Conservation (phyloP, 2,113 vertebrate species). For the Microcebus ravelobensis region DNA sequence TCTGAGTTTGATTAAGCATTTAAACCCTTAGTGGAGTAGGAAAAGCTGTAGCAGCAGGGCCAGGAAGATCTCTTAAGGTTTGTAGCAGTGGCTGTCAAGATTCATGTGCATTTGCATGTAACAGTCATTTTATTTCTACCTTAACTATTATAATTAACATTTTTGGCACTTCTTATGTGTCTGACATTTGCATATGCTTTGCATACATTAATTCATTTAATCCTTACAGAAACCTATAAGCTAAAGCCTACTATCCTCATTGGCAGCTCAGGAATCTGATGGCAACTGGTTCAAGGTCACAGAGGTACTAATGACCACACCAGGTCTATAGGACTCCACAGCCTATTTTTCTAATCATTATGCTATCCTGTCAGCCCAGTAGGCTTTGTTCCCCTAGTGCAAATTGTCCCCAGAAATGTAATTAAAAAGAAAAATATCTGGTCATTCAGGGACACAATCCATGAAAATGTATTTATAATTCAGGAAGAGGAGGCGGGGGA, state of each 20-base stretch:
- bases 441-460: slow-evolving; percentile 59
- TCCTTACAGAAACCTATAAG: background rate
- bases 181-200: background rate
- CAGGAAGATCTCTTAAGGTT: background rate
- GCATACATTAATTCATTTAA: background rate
- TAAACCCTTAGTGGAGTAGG: background rate
- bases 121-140: background rate
- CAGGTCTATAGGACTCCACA: background rate
- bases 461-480: slow-evolving; percentile 68
- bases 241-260: background rate
- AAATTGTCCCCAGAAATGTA: background rate
- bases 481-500: slow-evolving; percentile 37
- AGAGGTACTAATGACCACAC: background rate
- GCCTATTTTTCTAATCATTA: background rate
- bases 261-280: background rate
- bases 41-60: background rate
- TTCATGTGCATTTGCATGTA: background rate
- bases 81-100: background rate
- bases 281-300: background rate
- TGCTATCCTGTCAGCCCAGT: background rate
- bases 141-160: background rate
- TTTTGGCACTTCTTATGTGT: background rate
- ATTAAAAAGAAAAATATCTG: slow-evolving; percentile 55
- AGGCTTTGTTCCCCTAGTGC: background rate
- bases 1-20: background rate